phyloP scores from a whole-genome alignment of 2,797 vertebrate genomes.

The Eospalax fontanierii region DNA sequence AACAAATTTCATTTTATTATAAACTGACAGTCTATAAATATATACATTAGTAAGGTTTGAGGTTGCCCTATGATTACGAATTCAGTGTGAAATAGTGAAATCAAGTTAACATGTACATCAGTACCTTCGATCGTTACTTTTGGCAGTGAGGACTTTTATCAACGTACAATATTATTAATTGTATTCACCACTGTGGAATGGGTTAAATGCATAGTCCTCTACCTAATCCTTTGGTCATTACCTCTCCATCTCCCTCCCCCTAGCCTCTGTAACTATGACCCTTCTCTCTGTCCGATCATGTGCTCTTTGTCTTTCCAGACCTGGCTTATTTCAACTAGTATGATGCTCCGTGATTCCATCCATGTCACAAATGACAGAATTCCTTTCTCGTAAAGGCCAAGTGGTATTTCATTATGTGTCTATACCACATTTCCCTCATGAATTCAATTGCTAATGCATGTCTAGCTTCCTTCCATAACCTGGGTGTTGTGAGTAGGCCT shows the following conservation, averaged over 20 bases:
- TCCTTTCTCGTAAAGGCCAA: background rate
- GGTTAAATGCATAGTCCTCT: background rate
- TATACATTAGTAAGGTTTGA: background rate
- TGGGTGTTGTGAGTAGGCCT: background rate
- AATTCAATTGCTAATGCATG: background rate
- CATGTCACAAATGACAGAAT: background rate
- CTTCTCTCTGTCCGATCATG: background rate
- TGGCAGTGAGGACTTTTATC: background rate
- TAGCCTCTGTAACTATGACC: background rate
- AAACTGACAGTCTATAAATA: background rate
- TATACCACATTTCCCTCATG: background rate
- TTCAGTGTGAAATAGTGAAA: background rate
- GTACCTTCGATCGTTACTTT: background rate
- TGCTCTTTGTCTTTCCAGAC: background rate
- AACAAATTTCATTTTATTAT: background rate
- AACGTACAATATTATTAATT: background rate
- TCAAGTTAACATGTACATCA: background rate
- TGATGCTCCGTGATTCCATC: background rate
- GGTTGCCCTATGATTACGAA: background rate
- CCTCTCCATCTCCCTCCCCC: background rate
- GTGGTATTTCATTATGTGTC: background rate
- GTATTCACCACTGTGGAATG: background rate
- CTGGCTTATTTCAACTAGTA: background rate
- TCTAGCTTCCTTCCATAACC: background rate
- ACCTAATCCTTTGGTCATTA: background rate